Conservation (phyloP, 1,140 invertebrate genomes). For the Aphelenchoides fujianensis region DNA sequence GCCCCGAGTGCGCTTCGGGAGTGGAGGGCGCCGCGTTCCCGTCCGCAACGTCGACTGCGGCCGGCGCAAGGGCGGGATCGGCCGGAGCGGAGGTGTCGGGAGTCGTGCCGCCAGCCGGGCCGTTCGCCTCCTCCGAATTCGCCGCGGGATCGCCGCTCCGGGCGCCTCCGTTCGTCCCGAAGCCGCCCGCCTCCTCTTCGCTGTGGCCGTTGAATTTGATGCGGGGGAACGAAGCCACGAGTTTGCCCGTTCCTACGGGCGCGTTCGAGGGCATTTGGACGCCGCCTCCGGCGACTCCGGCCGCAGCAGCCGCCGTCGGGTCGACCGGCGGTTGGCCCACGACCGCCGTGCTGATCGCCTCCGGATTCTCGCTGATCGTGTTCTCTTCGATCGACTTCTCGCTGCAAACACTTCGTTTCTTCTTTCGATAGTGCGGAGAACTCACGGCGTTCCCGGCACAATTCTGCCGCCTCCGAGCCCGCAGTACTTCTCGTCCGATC, state of each 20-base stretch:
- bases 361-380: constrained; percentile 9
- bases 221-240: constrained; percentile 2
- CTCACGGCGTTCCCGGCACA: neutral
- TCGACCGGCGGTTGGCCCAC: neutral
- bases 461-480: neutral
- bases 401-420: constrained; percentile 3
- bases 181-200: neutral
- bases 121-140: no score
- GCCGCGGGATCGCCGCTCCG: neutral
- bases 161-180: neutral
- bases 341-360: neutral
- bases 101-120: no score
- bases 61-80: neutral
- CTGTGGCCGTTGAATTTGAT: constrained; percentile 13
- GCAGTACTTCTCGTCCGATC: constrained; percentile 71
- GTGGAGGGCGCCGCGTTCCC: neutral
- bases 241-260: neutral
- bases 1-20: neutral
- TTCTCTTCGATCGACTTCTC: constrained; percentile 22
- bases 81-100: neutral
- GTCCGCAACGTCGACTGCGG: neutral
- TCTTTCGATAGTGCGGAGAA: neutral
- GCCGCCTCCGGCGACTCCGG: neutral
- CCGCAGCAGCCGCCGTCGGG: neutral
- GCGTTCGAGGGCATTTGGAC: neutral